Evolutionary conservation across 2,797 vertebrate species (phyloP), one percentile per base, ranked within the genome.

Genomic region (Sternarchorhynchus goeldii): DNA sequence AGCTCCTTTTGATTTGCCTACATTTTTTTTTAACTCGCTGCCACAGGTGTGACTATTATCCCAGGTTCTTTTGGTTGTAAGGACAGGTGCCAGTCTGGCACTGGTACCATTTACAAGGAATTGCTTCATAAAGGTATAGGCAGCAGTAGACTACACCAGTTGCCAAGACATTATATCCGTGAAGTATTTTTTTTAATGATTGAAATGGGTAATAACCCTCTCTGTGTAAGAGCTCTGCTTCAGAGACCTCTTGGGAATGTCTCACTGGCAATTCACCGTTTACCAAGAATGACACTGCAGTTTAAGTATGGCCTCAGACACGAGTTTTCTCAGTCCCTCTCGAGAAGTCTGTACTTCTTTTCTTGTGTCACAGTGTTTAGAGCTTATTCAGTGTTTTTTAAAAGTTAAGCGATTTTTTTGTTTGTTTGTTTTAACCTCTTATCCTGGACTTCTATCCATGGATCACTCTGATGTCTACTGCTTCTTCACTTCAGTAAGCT

Each of bases 1-100:
- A 18, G 41, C n/a, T 70, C 16, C 57, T 64, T 59, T 75, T 10
- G 77, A 71, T 82, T 82, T 64, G 41, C 58, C 70, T 82, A 67
- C 86, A 69, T 77, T 81, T 62, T 31, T 57, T 10, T 68, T 79
- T 68, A 25, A 75, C 41, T 73, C 60, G 68, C 66, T 76, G 31
- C 68, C 59, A 45, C 21, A 63, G 66, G 63, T 31, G 50, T 63
- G 29, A 45, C 75, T 63, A 16, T 63, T 63, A 16, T 63, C 39
- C 60, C 50, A 21, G 59, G 74, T 45, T 64, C 36, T 75, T 68
- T 63, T 78, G 70, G 59, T 14, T 81, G 53, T 72, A 83, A 75
- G 83, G 78, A 84, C 84, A 70, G 86, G 89, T 88, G 88, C 86
- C 88, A 87, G 89, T 90, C 90, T 89, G 87, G 89, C 77, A 92